These are phyloP conservation scores for Anoplophora glabripennis DNA, from an alignment of 1,140 invertebrate species.

Conservation along the genomic window DNA sequence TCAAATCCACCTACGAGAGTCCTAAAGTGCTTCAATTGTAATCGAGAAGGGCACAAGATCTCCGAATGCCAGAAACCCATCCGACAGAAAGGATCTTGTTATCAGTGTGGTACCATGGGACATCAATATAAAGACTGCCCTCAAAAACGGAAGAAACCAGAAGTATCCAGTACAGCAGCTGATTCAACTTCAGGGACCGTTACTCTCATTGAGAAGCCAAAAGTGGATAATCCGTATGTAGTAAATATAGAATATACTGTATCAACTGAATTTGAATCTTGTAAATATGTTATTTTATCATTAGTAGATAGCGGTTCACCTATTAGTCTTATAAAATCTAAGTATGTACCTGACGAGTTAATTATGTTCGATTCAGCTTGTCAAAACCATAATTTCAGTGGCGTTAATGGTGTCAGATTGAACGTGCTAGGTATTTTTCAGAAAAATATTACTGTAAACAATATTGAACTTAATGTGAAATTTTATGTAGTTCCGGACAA, in stretches of 20 bases:
- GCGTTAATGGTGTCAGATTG: not conserved
- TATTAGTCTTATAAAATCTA: not conserved
- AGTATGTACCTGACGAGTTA: not conserved
- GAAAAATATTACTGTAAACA: constrained; percentile 1
- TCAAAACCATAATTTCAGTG: not conserved
- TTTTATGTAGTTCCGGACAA: no score
- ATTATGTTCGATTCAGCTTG: not conserved
- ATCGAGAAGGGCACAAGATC: constrained; percentile 8
- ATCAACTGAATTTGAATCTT: no score
- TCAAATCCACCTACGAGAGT: no score
- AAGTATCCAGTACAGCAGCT: not conserved
- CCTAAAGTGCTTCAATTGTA: constrained; percentile 17
- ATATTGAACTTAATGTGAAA: no score
- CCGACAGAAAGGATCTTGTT: constrained; percentile 7
- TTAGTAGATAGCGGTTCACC: not conserved
- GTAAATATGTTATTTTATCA: not conserved
- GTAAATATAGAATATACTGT: no score
- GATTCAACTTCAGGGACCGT: not conserved
- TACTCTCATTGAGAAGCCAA: not conserved
- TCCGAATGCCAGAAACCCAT: constrained; percentile 12
- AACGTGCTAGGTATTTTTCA: not conserved
- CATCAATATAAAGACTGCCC: no score
- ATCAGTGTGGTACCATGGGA: constrained; percentile 5
- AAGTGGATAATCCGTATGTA: not conserved
- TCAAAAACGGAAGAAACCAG: not conserved